Evolutionary conservation across 2,113 vertebrate species (phyloP), one percentile per base, ranked within the genome.

Genomic region (Rhabdomys dilectus): DNA sequence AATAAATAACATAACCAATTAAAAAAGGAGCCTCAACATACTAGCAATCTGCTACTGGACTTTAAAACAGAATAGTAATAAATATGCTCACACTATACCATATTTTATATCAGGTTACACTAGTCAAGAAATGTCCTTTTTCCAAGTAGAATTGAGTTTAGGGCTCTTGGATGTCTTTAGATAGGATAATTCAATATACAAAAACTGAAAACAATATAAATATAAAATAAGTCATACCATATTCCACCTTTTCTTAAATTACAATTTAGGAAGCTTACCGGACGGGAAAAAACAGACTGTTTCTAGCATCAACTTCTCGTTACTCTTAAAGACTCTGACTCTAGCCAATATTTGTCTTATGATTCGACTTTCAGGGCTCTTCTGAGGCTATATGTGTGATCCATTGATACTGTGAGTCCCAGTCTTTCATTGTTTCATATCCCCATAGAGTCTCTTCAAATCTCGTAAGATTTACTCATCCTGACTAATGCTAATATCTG

Each of bases 11-110:
- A 64, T 29, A 64, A 66, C 26, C 64, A 31, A 66, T 66, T 66
- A 66, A 66, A 13, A 34, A 13, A 34, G 4, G 10, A 39, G 0
- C 16, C 13, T 10, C 34, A 45, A 16, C 17, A 19, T 70, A 1
- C 17, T 29, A 7, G 0, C 34, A 34, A 6, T 7, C 7, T 48
- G 16, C 7, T 24, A 6, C 31, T 56, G 3, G 8, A 48, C 7
- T 88, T 91, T 1, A 4, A 9, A 34, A 19, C 26, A 26, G 51
- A 68, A 45, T 16, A 51, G 7, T 51, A 24, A 80, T 48, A 60
- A 90, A 58, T 85, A 87, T 0, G 36, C 2, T 48, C 60, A 48
- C 60, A 66, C 17, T 21, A 21, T 42, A 26, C 0, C 16, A 81
- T 2, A 48, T 60, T n/a, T 7, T 42, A 60, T 53, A 29, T 16